Evolutionary conservation across 1,140 invertebrate species (phyloP).

Genomic region (Achatina immaculata): DNA sequence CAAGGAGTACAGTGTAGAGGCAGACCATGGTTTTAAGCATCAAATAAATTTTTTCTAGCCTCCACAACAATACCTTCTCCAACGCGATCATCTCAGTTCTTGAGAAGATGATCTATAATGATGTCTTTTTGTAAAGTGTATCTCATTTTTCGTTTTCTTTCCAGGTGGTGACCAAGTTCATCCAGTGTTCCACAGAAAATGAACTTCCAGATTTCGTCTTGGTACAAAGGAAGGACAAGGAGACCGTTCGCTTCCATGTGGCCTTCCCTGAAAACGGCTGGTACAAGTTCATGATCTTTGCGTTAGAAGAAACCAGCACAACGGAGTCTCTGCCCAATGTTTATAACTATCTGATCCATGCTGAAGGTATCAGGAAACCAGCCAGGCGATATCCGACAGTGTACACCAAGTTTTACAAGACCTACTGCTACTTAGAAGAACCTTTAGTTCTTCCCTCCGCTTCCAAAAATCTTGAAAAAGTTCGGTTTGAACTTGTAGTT

Average conservation of each 20-base stretch:
- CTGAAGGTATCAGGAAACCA: conserved; percentile 37
- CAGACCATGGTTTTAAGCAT: no score
- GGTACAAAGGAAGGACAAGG: conserved; percentile 52
- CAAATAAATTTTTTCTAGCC: no score
- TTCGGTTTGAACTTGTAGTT: conserved; percentile 44
- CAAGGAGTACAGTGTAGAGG: no score
- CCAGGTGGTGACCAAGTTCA: conserved; percentile 28
- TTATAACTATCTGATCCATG: conserved; percentile 67
- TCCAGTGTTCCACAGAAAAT: conserved; percentile 42
- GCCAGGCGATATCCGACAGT: conserved; percentile 62
- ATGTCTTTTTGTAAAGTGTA: no score
- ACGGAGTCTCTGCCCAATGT: conserved; percentile 65
- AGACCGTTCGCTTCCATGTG: conserved; percentile 49
- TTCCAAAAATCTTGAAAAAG: conserved; percentile 40
- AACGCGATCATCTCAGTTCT: no score
- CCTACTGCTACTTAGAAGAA: conserved; percentile 62
- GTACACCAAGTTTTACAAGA: conserved; percentile 69
- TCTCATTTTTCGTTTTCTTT: background rate
- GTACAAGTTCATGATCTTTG: conserved; percentile 69
- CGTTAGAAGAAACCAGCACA: conserved; percentile 53
- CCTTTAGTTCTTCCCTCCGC: conserved; percentile 55
- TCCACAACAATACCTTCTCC: no score
- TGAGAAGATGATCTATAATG: no score
- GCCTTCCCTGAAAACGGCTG: conserved; percentile 59
- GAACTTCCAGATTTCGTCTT: conserved; percentile 61